Base-by-base conservation (phyloP, 1,140 invertebrate species). In the Vanessa atalanta region DNA sequence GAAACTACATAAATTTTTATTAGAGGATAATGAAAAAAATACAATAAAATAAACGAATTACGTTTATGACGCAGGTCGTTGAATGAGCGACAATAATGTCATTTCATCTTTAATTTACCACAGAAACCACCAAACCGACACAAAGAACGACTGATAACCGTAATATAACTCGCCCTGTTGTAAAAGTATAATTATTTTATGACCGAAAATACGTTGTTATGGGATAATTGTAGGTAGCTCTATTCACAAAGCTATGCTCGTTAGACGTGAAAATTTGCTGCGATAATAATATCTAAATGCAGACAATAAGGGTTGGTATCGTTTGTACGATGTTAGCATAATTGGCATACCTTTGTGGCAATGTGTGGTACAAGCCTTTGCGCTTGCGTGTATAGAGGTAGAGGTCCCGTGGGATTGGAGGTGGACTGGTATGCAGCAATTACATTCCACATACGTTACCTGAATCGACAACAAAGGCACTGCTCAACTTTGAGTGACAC, bases 381-480 rank as follows among this genome's bases (percentile, higher is more conserved):
- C 71, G 65, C 71, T 73, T 80, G 77, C 77, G 79, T 80, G 76
- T 80, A 73, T 70, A 78, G 70, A 75, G 72, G 77, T 65, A 31
- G 64, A 76, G 72, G 60, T 85, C 86, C 83, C 84, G 61, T 47
- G 73, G 81, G 87, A 79, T 72, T 66, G 64, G 73, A 78, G 74
- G 75, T 65, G 70, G 75, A 73, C 80, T 78, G 82, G 83, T 79
- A 85, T 79, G 79, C 80, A 76, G 82, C 81, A 83, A 87, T 87
- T 87, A 85, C 84, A 83, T 83, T 83, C 79, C 81, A 80, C 78
- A 81, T 81, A 84, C 83, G 80, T 77, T 82, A 63, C 71, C 72
- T 73, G 84, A 85, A 85, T 85, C 79, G 68, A 65, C 78, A 82
- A 86, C 83, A 84, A 79, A 81, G 76, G 68, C 77, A 77, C 68